Conservation (phyloP, 2,113 vertebrate species). For the Perca flavescens region DNA sequence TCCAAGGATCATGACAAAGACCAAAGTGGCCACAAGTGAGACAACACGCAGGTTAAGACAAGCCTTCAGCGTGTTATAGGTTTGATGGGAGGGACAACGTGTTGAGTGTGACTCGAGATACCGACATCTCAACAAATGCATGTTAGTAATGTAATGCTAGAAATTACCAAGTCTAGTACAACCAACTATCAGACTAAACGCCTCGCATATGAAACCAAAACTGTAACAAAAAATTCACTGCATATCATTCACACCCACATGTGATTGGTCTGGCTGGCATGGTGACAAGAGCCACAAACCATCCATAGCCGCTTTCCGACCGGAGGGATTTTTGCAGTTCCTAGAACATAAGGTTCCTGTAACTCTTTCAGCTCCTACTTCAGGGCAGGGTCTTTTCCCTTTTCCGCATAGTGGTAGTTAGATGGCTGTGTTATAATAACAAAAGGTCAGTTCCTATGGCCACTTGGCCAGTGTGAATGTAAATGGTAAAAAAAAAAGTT, state of each 20-base stretch:
- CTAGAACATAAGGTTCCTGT: too few relatives aligned
- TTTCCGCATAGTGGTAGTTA: too few relatives aligned
- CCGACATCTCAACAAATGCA: not conserved
- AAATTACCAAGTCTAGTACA: not conserved
- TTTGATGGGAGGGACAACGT: not conserved
- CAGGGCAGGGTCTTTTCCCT: too few relatives aligned
- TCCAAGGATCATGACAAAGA: not conserved
- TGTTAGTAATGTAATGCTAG: not conserved
- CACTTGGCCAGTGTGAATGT: too few relatives aligned
- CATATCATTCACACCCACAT: not conserved
- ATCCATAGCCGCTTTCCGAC: not conserved
- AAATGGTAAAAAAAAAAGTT: too few relatives aligned
- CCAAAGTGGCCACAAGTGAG: conserved; percentile 18
- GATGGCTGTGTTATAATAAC: too few relatives aligned
- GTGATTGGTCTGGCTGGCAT: conserved; percentile 30
- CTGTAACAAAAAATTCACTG: not conserved
- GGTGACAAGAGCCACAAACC: conserved; percentile 41
- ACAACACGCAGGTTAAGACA: conserved; percentile 39
- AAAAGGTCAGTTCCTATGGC: too few relatives aligned
- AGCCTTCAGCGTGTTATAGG: not conserved
- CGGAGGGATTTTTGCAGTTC: too few relatives aligned
- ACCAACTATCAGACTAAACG: not conserved
- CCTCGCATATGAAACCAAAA: conserved; percentile 8
- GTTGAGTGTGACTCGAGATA: not conserved
- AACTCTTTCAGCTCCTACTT: too few relatives aligned